phyloP scores from a whole-genome alignment of 1,140 invertebrate species.

The Trichoplusia ni region DNA sequence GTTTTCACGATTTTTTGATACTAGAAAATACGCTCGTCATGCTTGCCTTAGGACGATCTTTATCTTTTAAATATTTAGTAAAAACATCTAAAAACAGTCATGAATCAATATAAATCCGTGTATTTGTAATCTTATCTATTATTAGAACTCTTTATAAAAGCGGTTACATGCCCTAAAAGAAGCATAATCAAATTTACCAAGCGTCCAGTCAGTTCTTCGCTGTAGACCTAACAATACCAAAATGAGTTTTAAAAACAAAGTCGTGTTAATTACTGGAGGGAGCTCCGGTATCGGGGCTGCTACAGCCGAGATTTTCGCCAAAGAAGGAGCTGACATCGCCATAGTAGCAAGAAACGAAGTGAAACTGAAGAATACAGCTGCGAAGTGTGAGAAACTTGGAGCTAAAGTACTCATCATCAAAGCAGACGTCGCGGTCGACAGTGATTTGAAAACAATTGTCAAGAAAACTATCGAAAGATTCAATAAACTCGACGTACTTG shows the following conservation, averaged over 20 bases:
- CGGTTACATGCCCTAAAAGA: too few relatives aligned
- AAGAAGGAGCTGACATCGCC: conserved; percentile 23
- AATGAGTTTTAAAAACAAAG: conserved; percentile 21
- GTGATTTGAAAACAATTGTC: conserved; percentile 82
- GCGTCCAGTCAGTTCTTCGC: not conserved
- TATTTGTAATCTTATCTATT: too few relatives aligned
- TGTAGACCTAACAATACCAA: not conserved
- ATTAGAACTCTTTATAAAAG: too few relatives aligned
- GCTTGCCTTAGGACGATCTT: too few relatives aligned
- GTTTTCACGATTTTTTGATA: too few relatives aligned
- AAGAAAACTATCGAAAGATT: conserved; percentile 81
- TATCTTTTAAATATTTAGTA: too few relatives aligned
- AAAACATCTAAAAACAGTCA: too few relatives aligned
- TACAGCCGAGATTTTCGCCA: conserved; percentile 6
- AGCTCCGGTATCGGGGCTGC: conserved; percentile 22
- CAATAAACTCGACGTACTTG: conserved; percentile 83
- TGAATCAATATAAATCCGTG: too few relatives aligned
- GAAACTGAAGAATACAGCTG: conserved; percentile 84
- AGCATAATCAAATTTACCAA: too few relatives aligned
- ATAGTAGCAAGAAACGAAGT: conserved; percentile 48
- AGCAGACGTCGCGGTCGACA: conserved; percentile 49
- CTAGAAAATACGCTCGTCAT: too few relatives aligned
- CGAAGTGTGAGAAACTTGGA: conserved; percentile 76
- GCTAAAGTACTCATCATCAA: conserved; percentile 75
- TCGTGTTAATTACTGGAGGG: not conserved